Conservation (phyloP, 30 jellyfish, hydroid and myxozoan genomes). For the Aurelia aurita region DNA sequence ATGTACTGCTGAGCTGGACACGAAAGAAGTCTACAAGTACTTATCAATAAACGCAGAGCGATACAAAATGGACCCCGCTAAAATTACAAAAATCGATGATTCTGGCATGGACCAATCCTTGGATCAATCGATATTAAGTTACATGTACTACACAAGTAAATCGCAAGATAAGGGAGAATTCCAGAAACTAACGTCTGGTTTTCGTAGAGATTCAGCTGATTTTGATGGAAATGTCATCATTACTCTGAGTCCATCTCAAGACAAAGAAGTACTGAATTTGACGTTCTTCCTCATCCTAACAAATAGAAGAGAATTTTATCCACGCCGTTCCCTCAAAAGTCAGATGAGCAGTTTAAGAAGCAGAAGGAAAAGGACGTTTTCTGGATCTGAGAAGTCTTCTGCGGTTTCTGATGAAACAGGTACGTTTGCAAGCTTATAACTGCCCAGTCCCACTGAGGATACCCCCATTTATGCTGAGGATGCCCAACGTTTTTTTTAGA, state of each 20-base stretch:
- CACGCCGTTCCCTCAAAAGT: constrained; percentile 53
- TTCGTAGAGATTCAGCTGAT: constrained; percentile 88
- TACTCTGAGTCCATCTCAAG: constrained; percentile 61
- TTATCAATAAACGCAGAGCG: constrained; percentile 78
- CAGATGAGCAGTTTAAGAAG: constrained; percentile 64
- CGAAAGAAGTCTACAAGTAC: constrained; percentile 76
- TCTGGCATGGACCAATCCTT: constrained; percentile 13
- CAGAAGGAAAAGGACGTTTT: constrained; percentile 79
- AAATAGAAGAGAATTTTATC: constrained; percentile 89
- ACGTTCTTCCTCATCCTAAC: constrained; percentile 82
- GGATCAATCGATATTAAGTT: constrained; percentile 73
- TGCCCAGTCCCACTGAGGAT: too few species aligned
- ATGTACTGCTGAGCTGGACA: constrained; percentile 77
- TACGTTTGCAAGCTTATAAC: background rate
- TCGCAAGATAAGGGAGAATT: constrained; percentile 69
- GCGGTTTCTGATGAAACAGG: constrained; percentile 56
- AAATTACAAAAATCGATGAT: constrained; percentile 56
- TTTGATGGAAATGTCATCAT: constrained; percentile 92
- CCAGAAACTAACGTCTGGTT: constrained; percentile 65
- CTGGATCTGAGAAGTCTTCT: constrained; percentile 71
- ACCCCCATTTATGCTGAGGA: too few species aligned
- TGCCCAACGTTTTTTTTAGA: too few species aligned
- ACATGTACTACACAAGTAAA: constrained; percentile 77
- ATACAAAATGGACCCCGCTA: constrained; percentile 68
- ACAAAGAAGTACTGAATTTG: constrained; percentile 75